These are phyloP conservation scores for Huso huso DNA, from an alignment of 2,797 vertebrate genomes.

Conservation along the genomic window DNA sequence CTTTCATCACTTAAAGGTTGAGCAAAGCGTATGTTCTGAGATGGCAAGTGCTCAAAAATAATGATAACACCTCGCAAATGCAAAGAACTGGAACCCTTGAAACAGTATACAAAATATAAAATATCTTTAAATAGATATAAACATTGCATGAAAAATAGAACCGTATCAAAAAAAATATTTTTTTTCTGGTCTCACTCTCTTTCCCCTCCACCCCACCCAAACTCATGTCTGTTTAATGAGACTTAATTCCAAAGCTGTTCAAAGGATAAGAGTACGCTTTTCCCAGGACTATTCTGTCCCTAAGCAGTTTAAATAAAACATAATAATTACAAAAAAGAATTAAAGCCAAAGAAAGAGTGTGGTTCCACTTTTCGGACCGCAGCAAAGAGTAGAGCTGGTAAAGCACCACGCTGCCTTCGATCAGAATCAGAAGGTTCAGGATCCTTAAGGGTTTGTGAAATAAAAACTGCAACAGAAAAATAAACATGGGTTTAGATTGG, in stretches of 20 bases:
- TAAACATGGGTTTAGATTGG: background rate
- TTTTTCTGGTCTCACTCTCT: conserved; percentile 51
- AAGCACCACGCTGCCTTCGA: conserved; percentile 89
- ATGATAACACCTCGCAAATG: conserved; percentile 17
- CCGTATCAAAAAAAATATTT: conserved; percentile 91
- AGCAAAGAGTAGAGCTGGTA: conserved; percentile 97
- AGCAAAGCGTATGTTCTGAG: conserved; percentile 41
- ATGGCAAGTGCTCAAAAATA: conserved; percentile 25
- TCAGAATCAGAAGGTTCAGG: conserved; percentile 91
- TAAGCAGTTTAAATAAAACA: conserved; percentile 94
- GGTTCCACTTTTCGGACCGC: conserved; percentile 97
- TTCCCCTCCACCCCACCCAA: conserved; percentile 11
- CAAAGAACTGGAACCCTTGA: conserved; percentile 36
- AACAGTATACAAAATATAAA: conserved; percentile 99
- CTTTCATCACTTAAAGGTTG: conserved; percentile 3
- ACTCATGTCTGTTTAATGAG: conserved; percentile 54
- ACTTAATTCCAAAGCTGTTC: conserved; percentile 72
- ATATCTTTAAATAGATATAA: conserved; percentile 99
- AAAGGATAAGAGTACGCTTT: conserved; percentile 89
- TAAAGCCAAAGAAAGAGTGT: conserved; percentile 93
- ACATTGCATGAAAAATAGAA: conserved; percentile 98
- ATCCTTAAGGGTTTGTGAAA: conserved; percentile 97
- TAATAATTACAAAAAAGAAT: conserved; percentile 99
- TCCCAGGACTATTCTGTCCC: conserved; percentile 93
- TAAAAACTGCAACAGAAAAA: conserved; percentile 68